Evolutionary conservation across 2,113 vertebrate species (phyloP).

Genomic region (Potamarius usumacintae): DNA sequence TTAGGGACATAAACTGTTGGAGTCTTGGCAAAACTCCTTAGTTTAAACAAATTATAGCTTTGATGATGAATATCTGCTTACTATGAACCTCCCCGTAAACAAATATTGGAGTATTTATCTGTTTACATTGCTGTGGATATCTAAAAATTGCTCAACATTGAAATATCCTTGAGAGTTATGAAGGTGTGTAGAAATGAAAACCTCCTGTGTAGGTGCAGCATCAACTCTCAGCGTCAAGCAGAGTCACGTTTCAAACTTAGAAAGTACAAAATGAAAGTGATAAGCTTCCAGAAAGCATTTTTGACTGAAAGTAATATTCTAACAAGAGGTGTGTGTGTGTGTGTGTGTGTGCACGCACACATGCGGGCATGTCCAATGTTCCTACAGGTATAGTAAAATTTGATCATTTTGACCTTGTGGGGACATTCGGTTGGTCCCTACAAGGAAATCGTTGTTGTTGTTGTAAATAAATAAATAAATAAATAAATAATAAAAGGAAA

Average conservation of each 20-base stretch:
- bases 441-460: too few relatives aligned
- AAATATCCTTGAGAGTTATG: neutral
- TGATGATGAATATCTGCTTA: neutral
- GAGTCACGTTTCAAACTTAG: slow-evolving; percentile 24
- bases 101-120: neutral
- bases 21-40: neutral
- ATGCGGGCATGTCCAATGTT: neutral
- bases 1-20: neutral
- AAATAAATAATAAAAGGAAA: too few relatives aligned
- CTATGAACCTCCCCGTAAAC: neutral
- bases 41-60: neutral
- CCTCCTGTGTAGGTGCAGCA: neutral
- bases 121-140: neutral
- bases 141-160: neutral
- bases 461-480: too few relatives aligned
- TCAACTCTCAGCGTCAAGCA: neutral
- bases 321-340: neutral
- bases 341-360: neutral
- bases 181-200: neutral
- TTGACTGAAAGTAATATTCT: neutral
- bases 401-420: too few relatives aligned
- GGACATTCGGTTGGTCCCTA: too few relatives aligned
- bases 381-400: too few relatives aligned
- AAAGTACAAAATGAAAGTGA: slow-evolving; percentile 17
- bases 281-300: neutral